These are phyloP conservation scores for Brachionus sp. DNA, from an alignment of 1,140 invertebrate genomes.

Conservation along the genomic window DNA sequence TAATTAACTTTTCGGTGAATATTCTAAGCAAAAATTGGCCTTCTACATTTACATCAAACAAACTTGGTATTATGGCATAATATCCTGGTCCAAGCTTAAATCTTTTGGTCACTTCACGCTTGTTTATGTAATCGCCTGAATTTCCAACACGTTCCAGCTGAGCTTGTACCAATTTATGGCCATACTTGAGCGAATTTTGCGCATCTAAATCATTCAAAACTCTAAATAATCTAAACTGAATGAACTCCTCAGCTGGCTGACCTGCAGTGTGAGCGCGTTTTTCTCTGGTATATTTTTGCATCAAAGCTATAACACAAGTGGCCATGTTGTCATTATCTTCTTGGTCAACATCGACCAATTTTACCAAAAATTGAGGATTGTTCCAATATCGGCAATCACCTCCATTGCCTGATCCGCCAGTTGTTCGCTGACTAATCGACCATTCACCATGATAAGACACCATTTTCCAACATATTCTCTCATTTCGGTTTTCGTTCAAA, in stretches of 20 bases:
- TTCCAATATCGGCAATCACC: background rate
- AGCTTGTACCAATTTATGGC: background rate
- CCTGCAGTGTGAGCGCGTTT: background rate
- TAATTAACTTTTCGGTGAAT: constrained; percentile 58
- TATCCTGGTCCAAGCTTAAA: constrained; percentile 61
- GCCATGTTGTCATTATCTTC: constrained; percentile 28
- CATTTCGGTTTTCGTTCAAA: background rate
- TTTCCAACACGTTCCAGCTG: constrained; percentile 48
- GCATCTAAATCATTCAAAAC: background rate
- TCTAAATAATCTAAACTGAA: constrained; percentile 34
- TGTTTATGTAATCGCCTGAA: constrained; percentile 56
- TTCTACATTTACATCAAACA: constrained; percentile 64
- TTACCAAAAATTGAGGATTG: constrained; percentile 44
- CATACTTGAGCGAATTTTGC: background rate
- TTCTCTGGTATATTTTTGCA: constrained; percentile 46
- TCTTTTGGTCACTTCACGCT: constrained; percentile 55
- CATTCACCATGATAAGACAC: constrained; percentile 39
- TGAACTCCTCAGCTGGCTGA: constrained; percentile 43
- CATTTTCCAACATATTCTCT: background rate
- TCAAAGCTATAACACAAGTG: constrained; percentile 2
- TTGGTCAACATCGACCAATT: constrained; percentile 14
- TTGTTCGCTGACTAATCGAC: background rate
- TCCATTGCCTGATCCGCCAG: constrained; percentile 40
- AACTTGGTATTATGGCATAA: constrained; percentile 67
- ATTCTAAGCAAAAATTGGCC: constrained; percentile 65